A percentile compares a stretch with the other conserved stretches of the same genome.
Conservation (phyloP, 1,140 invertebrate species). For the Mya arenaria region DNA sequence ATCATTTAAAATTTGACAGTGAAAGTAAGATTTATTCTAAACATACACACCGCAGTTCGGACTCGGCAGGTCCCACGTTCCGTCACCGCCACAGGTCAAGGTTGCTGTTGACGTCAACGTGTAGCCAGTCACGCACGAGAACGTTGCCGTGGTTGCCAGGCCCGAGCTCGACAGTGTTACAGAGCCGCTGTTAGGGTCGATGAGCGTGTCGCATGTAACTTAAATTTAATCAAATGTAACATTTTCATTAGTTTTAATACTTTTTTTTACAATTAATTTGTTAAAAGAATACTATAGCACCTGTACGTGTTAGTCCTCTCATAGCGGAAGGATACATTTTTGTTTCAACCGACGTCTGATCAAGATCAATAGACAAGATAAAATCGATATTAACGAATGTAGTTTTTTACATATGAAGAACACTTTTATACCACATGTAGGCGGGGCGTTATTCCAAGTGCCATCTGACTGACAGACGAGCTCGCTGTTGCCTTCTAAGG, state of each 20-base stretch:
- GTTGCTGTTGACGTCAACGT: neutral
- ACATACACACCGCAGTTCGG: constrained; percentile 32
- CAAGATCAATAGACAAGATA: no score
- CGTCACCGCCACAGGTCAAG: constrained; percentile 10
- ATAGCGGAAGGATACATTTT: no score
- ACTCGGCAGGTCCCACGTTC: constrained; percentile 19
- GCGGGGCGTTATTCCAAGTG: neutral
- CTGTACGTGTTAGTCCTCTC: no score
- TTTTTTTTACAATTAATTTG: no score
- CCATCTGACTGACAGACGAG: constrained; percentile 23
- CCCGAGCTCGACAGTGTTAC: neutral
- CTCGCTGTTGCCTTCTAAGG: neutral
- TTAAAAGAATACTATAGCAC: no score
- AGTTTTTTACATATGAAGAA: neutral
- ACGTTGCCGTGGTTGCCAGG: constrained; percentile 9
- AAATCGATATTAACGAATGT: no score
- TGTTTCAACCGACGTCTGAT: no score
- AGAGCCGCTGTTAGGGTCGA: neutral
- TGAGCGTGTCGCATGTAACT: constrained; percentile 21
- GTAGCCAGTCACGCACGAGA: constrained; percentile 11
- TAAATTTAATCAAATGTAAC: no score
- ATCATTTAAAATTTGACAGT: no score
- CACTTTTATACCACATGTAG: constrained; percentile 24
- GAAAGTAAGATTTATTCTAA: no score
- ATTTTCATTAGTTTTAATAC: no score